These are phyloP conservation scores for Ochropacha duplaris DNA, from an alignment of 2,888 invertebrate species.

Conservation along the genomic window DNA sequence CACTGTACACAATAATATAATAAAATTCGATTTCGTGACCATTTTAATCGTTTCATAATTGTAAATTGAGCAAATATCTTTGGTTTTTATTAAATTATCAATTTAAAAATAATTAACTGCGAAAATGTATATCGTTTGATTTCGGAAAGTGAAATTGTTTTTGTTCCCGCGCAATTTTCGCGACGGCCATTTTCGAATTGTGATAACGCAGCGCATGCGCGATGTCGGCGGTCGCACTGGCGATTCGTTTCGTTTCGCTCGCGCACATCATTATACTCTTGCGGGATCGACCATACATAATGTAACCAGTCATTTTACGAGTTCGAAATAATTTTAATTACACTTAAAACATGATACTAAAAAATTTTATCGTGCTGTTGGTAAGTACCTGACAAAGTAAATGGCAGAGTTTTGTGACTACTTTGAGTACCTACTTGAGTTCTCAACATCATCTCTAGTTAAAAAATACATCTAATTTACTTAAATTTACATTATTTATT, in stretches of 20 bases:
- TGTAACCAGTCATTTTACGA: background rate
- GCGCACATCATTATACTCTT: constrained; percentile 8
- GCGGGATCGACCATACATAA: background rate
- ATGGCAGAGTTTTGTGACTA: no score
- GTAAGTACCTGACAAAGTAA: no score
- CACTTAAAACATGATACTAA: no score
- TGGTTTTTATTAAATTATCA: constrained; percentile 26
- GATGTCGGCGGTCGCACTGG: constrained; percentile 44
- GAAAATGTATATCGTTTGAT: constrained; percentile 11
- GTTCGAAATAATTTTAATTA: background rate
- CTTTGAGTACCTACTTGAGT: no score
- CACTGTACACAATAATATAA: constrained; percentile 39
- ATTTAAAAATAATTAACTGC: background rate
- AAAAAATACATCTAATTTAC: no score
- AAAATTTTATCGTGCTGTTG: no score
- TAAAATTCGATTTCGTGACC: constrained; percentile 54
- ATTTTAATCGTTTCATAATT: constrained; percentile 70
- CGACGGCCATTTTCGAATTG: constrained; percentile 46
- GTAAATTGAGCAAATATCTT: constrained; percentile 43
- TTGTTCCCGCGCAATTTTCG: constrained; percentile 53
- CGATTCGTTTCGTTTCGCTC: constrained; percentile 26
- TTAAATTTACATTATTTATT: no score
- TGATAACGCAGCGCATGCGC: constrained; percentile 55
- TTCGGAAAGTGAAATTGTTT: constrained; percentile 12
- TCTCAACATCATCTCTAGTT: no score